phyloP scores from a whole-genome alignment of 2,888 invertebrate genomes.

The Lydus trimaculatus region DNA sequence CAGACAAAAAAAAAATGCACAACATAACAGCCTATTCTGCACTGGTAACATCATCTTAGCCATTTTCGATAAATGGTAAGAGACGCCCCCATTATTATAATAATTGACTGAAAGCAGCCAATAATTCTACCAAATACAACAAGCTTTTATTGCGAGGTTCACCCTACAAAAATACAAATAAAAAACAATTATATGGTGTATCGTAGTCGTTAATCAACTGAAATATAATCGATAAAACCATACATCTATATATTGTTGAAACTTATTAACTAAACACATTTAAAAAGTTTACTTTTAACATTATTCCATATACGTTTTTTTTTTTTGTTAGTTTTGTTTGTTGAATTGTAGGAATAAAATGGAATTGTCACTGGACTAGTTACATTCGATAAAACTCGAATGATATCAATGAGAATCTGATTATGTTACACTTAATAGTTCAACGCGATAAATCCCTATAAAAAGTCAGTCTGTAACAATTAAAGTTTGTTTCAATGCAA shows the following conservation, averaged over 20 bases:
- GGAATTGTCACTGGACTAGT: slow-evolving; percentile 56
- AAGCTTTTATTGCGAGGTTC: slow-evolving; percentile 56
- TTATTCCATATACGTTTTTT: not conserved
- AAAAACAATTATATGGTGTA: slow-evolving; percentile 31
- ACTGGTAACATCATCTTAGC: slow-evolving; percentile 52
- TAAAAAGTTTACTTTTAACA: not conserved
- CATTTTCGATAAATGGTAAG: slow-evolving; percentile 58
- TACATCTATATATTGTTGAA: not conserved
- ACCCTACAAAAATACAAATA: slow-evolving; percentile 45
- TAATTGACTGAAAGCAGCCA: slow-evolving; percentile 45
- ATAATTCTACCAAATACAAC: slow-evolving; percentile 45
- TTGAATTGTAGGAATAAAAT: slow-evolving; percentile 23
- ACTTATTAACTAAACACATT: not conserved
- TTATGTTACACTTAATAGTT: not conserved
- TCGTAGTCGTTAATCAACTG: slow-evolving; percentile 36
- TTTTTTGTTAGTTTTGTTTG: too few species aligned
- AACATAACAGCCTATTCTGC: slow-evolving; percentile 58
- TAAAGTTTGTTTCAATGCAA: slow-evolving; percentile 71
- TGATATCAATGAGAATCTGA: slow-evolving; percentile 31
- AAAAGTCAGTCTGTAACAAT: slow-evolving; percentile 55
- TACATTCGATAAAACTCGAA: slow-evolving; percentile 57
- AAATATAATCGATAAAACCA: slow-evolving; percentile 7
- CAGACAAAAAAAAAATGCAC: slow-evolving; percentile 52
- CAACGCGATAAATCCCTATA: not conserved
- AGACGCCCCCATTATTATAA: slow-evolving; percentile 44